phyloP scores from a whole-genome alignment of 2,888 invertebrate genomes.

The Omphaloscelis lunosa region DNA sequence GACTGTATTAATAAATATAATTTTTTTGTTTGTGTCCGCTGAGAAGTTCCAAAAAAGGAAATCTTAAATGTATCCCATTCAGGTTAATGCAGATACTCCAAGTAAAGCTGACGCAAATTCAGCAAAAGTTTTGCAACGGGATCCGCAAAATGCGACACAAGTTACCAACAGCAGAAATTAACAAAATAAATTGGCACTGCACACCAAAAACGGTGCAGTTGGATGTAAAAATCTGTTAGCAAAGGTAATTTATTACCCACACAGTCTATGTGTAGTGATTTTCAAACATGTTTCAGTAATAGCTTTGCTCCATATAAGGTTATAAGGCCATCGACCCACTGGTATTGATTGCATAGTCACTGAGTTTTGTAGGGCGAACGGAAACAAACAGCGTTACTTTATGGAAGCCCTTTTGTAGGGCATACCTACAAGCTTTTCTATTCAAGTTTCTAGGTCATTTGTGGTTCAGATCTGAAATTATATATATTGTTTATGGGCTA shows the following conservation, averaged over 20 bases:
- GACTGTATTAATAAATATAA: background rate
- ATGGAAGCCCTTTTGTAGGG: conserved; percentile 66
- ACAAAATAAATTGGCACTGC: conserved; percentile 27
- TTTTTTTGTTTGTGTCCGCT: background rate
- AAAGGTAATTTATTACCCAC: conserved; percentile 48
- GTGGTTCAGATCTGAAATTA: conserved; percentile 41
- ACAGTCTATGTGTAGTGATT: conserved; percentile 46
- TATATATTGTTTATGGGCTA: conserved; percentile 35
- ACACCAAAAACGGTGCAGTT: conserved; percentile 10
- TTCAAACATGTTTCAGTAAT: conserved; percentile 68
- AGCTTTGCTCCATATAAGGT: conserved; percentile 75
- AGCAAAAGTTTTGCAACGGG: conserved; percentile 9
- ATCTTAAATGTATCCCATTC: background rate
- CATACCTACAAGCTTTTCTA: conserved; percentile 63
- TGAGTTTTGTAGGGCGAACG: conserved; percentile 77
- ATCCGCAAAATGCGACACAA: background rate
- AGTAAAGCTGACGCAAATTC: conserved; percentile 3
- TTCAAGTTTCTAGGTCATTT: conserved; percentile 66
- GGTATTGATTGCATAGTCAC: conserved; percentile 76
- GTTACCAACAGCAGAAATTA: conserved; percentile 4
- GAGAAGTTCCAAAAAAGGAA: background rate
- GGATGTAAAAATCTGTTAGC: conserved; percentile 36
- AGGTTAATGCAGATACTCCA: conserved; percentile 7
- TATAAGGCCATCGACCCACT: conserved; percentile 79
- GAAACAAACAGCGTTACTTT: conserved; percentile 67